Percentiles rank a stretch among this genome's conserved stretches.
phyloP scores from a whole-genome alignment of 2,113 vertebrate genomes.

The Dipodomys ordii region DNA sequence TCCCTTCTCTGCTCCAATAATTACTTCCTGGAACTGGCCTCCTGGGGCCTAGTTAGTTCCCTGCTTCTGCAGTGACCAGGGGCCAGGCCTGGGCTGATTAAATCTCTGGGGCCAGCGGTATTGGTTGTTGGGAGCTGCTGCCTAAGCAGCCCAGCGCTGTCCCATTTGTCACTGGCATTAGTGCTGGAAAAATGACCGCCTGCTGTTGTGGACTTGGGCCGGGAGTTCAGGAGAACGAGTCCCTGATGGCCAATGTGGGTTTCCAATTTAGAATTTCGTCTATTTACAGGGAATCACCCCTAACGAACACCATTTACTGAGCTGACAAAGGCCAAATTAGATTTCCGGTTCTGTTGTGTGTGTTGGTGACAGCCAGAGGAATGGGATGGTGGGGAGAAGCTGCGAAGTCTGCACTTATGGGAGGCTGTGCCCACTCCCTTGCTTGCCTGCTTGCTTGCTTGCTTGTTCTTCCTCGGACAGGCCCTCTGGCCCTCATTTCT shows the following conservation, averaged over 20 bases:
- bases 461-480: accelerated
- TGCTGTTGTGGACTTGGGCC: background rate
- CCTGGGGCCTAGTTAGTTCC: conserved; percentile 53
- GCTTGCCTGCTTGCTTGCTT: background rate
- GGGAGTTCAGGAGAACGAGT: conserved; percentile 23
- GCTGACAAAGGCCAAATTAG: conserved; percentile 77
- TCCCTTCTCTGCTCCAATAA: conserved; percentile 6
- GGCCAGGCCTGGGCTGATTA: conserved; percentile 49
- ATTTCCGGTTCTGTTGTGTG: conserved; percentile 50
- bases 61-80: background rate
- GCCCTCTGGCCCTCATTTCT: background rate
- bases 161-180: conserved; percentile 68
- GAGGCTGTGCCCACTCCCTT: accelerated
- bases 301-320: conserved; percentile 70
- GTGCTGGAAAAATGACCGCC: background rate
- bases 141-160: conserved; percentile 55
- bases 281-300: conserved; percentile 75
- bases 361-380: background rate
- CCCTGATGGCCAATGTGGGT: conserved; percentile 38
- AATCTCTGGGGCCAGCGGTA: background rate
- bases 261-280: conserved; percentile 71
- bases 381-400: background rate
- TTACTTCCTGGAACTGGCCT: background rate
- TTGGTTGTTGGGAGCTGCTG: conserved; percentile 46
- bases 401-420: accelerated